phyloP scores from a whole-genome alignment of 2,797 vertebrate species.

The Pseudocheirus occidentalis region DNA sequence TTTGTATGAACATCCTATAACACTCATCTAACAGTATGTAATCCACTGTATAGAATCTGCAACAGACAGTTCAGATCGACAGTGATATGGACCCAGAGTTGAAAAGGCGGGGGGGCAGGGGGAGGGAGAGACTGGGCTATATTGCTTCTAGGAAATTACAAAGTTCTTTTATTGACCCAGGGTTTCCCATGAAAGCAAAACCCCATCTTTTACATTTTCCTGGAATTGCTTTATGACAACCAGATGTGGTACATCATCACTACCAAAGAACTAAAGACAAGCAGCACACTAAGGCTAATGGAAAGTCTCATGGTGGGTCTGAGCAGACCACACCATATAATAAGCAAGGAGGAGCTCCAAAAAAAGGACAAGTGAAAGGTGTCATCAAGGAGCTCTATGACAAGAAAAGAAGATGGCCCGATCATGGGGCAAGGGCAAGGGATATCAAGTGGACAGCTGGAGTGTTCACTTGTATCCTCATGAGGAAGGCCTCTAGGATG shows the following conservation, averaged over 20 bases:
- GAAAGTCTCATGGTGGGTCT: not conserved
- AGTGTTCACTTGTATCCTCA: not conserved
- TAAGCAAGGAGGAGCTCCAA: not conserved
- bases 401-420: not conserved
- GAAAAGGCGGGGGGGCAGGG: not conserved
- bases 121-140: too few species aligned
- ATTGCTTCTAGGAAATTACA: too few species aligned
- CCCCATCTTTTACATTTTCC: not conserved
- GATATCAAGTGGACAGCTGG: not conserved
- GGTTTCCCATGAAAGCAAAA: too few species aligned
- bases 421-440: not conserved
- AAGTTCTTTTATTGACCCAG: too few species aligned
- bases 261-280: too few species aligned
- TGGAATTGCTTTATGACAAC: not conserved
- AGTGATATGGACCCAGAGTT: not conserved
- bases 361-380: not conserved
- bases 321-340: not conserved
- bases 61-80: not conserved
- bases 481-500: too few species aligned
- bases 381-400: not conserved
- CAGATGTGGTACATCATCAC: not conserved
- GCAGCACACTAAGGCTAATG: not conserved
- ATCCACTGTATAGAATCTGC: too few species aligned
- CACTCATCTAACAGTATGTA: not conserved
- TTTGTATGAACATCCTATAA: not conserved